A percentile compares a stretch with the other conserved stretches of the same genome.
Conservation (phyloP, 2,888 invertebrate species). For the Erebia palarica region DNA sequence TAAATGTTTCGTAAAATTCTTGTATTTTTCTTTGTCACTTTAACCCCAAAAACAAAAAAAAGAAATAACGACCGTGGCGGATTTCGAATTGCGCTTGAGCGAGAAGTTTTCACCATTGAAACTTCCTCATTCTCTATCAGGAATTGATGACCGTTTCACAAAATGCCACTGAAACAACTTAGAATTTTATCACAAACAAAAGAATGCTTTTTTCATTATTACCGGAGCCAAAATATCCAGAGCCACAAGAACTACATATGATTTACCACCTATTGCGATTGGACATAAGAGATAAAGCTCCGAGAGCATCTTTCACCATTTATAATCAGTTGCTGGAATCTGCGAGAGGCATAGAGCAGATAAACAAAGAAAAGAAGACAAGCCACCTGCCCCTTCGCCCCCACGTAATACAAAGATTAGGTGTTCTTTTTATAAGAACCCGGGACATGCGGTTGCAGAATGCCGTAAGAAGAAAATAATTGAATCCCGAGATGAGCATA, state of each 20-base stretch:
- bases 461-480: constrained; percentile 2
- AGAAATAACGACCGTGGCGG: not conserved
- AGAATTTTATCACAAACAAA: not conserved
- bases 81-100: not conserved
- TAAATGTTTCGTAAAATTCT: too few relatives aligned
- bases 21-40: too few relatives aligned
- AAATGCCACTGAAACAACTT: not conserved
- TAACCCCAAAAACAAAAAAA: too few relatives aligned
- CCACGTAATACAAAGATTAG: not conserved
- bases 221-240: not conserved
- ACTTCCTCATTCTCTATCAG: not conserved
- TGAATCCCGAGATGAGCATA: not conserved
- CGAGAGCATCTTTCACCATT: not conserved
- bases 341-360: too few relatives aligned
- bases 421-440: not conserved
- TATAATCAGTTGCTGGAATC: not conserved
- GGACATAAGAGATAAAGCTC: not conserved
- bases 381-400: not conserved
- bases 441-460: not conserved
- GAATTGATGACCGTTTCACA: not conserved
- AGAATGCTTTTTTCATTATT: not conserved
- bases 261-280: not conserved
- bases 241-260: not conserved
- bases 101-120: too few relatives aligned
- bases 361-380: not conserved